phyloP scores from a whole-genome alignment of 2,888 invertebrate species.

The Hypsopygia costalis region DNA sequence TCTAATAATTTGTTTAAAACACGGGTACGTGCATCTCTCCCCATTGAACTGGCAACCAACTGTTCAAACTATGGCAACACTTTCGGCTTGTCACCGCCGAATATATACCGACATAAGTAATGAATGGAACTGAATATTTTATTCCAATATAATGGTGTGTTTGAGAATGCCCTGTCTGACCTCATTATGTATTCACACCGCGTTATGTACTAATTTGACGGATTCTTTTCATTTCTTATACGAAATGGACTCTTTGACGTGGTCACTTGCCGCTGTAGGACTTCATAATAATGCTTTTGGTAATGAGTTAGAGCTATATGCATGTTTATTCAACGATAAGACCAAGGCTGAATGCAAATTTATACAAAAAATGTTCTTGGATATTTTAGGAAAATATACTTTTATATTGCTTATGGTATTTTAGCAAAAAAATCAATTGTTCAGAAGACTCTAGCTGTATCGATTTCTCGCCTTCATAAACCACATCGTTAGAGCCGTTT shows the following conservation, averaged over 20 bases:
- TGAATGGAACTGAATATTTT: slow-evolving; percentile 78
- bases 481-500: no score
- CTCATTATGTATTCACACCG: slow-evolving; percentile 75
- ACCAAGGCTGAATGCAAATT: neutral
- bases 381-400: no score
- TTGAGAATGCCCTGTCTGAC: slow-evolving; percentile 74
- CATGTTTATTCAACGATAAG: neutral
- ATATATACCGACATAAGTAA: slow-evolving; percentile 53
- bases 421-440: no score
- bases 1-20: slow-evolving; percentile 49
- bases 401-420: no score
- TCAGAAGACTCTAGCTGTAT: no score
- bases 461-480: no score
- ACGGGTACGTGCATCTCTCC: slow-evolving; percentile 30
- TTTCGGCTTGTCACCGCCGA: slow-evolving; percentile 62
- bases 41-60: slow-evolving; percentile 56
- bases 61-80: slow-evolving; percentile 69
- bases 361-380: neutral
- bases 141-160: slow-evolving; percentile 71
- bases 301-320: slow-evolving; percentile 14
- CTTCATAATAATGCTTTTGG: slow-evolving; percentile 32
- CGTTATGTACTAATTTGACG: slow-evolving; percentile 77
- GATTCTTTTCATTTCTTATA: slow-evolving; percentile 66
- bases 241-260: slow-evolving; percentile 64
- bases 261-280: slow-evolving; percentile 48